Evolutionary conservation across 2,113 vertebrate species (phyloP), one percentile per base, ranked within the genome.

Genomic region (Coreoperca whiteheadi): DNA sequence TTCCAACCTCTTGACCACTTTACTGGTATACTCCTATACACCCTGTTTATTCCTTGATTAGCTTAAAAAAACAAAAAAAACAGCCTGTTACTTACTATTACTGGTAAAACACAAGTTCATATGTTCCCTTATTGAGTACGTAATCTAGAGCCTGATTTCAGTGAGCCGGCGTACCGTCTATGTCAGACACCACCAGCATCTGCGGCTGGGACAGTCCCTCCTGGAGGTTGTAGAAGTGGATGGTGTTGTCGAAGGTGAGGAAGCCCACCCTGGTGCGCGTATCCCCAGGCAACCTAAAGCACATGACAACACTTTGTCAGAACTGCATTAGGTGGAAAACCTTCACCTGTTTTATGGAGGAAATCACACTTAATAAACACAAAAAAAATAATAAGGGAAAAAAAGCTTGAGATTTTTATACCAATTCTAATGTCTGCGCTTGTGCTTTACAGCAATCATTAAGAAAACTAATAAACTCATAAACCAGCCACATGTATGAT

Each of bases 151-250:
- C 7, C 32, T 23, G 34, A 20, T 41, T 59, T 14, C n/a, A 7
- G 11, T 0, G 23, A 23, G 7, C n/a, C 5, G 34, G 46, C 93
- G 88, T 95, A 99, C 98, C 98, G 21, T 99, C 97, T n/a, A 99
- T 97, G 91, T 99, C 98, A 1, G 98, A 98, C 23, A 99, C 97
- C 90, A 99, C 97, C 85, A 99, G 92, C 98, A 99, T 99, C 86
- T 99, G 98, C 16, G 98, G 98, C 93, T 98, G 97, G 2, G 98
- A 98, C 71, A 99, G 93, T 28, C 98, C 97, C 91, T 98, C 97
- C 90, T 99, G 98, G 82, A 99, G 94, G 92, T 98, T 98, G 93
- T 99, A 99, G 93, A 99, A 99, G 83, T 99, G 98, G 94, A 99
- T 93, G 77, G 97, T 98, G 95, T 96, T 98, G 93, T 99, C 98